These are phyloP conservation scores for Mus minutoides DNA, from an alignment of 2,797 vertebrate species.

Conservation along the genomic window DNA sequence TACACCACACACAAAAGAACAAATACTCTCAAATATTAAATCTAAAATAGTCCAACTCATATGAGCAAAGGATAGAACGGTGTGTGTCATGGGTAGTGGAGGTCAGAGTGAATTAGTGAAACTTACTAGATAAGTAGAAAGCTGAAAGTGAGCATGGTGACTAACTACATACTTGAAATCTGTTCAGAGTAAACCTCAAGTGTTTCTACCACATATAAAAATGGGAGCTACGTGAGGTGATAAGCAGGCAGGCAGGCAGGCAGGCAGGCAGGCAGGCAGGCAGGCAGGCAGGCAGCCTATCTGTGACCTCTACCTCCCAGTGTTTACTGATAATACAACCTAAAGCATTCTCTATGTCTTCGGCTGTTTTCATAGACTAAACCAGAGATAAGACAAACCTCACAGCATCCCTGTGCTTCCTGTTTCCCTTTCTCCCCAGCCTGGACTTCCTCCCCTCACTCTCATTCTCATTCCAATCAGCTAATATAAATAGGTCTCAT, in stretches of 20 bases:
- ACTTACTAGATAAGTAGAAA: not conserved
- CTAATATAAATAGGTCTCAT: not conserved
- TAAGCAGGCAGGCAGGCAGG: not conserved
- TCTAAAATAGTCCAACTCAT: not conserved
- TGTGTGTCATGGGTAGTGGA: not conserved
- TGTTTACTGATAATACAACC: not conserved
- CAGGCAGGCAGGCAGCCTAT: not conserved
- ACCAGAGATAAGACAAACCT: not conserved
- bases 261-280: not conserved
- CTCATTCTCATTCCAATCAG: not conserved
- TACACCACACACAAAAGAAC: not conserved
- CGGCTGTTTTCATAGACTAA: not conserved
- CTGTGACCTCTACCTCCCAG: not conserved
- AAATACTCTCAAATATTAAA: not conserved
- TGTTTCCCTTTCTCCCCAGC: not conserved
- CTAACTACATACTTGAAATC: not conserved
- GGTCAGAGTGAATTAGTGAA: not conserved
- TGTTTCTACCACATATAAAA: not conserved
- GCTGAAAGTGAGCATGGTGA: not conserved
- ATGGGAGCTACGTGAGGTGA: too few relatives aligned
- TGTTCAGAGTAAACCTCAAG: not conserved
- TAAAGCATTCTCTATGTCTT: not conserved
- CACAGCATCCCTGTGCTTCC: not conserved
- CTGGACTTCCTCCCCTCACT: not conserved
- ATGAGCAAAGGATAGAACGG: not conserved